Evolutionary conservation across 2,113 vertebrate genomes (phyloP).

Genomic region (Colossoma macropomum): DNA sequence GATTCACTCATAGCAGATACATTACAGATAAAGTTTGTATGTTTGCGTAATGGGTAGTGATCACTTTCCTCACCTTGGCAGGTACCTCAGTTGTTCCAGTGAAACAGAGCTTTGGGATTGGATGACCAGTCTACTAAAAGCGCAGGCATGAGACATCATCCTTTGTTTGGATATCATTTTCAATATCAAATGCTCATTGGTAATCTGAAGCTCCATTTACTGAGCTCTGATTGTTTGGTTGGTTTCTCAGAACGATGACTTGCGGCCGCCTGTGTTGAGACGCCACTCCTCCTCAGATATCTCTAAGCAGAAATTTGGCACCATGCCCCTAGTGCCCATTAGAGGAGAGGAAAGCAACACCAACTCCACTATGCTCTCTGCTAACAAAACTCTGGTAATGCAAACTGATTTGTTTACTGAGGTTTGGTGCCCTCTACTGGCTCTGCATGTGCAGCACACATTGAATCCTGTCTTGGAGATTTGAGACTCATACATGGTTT

Average conservation of each 20-base stretch:
- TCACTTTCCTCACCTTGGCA: conserved; percentile 58
- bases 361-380: conserved; percentile 89
- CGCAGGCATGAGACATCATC: conserved; percentile 81
- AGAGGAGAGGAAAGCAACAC: conserved; percentile 88
- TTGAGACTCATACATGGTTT: conserved; percentile 29
- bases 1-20: not conserved
- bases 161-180: conserved; percentile 18
- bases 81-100: conserved; percentile 85
- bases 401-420: not conserved
- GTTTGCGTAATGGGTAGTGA: conserved; percentile 5
- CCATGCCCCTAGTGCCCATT: conserved; percentile 94
- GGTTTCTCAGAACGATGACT: conserved; percentile 81
- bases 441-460: not conserved
- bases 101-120: conserved; percentile 95
- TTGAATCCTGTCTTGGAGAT: not conserved
- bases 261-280: conserved; percentile 83
- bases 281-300: conserved; percentile 91
- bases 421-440: conserved; percentile 14
- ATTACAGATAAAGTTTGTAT: not conserved
- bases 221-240: not conserved
- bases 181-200: not conserved
- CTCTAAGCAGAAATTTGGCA: conserved; percentile 94
- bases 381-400: conserved; percentile 93
- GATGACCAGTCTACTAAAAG: conserved; percentile 91
- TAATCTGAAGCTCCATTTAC: not conserved